phyloP scores from a whole-genome alignment of 2,113 vertebrate species.

The Andinoacara biseriatus region DNA sequence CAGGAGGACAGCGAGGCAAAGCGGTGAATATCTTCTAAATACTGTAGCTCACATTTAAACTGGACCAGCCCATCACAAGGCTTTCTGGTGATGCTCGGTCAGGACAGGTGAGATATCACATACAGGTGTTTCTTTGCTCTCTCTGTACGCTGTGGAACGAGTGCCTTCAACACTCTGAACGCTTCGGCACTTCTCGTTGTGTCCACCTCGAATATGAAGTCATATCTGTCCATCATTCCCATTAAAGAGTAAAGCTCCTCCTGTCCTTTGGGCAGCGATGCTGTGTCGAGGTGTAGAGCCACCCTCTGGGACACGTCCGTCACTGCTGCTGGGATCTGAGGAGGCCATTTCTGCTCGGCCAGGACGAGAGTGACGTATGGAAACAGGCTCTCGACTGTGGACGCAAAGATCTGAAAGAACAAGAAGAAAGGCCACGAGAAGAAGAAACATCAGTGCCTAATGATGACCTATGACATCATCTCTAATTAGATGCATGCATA shows the following conservation, averaged over 20 bases:
- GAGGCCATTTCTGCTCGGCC: constrained; percentile 49
- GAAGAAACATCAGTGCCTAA: neutral
- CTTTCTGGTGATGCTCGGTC: neutral
- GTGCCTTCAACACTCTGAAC: neutral
- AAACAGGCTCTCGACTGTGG: constrained; percentile 73
- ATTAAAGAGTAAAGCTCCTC: constrained; percentile 46
- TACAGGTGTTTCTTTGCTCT: constrained; percentile 71
- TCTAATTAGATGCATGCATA: neutral
- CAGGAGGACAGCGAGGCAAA: too few species aligned
- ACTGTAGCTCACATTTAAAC: neutral
- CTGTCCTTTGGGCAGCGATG: constrained; percentile 24
- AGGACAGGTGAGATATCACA: constrained; percentile 54
- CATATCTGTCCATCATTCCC: constrained; percentile 56
- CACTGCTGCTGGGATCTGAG: constrained; percentile 24
- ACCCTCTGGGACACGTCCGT: constrained; percentile 75
- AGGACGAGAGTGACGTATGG: constrained; percentile 80
- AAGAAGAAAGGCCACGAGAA: neutral
- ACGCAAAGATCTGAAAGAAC: constrained; percentile 68
- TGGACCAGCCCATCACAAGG: too few species aligned
- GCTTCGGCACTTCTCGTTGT: neutral
- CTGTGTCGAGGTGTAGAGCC: constrained; percentile 77
- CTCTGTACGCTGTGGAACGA: neutral
- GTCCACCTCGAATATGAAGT: constrained; percentile 69
- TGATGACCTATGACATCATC: neutral
- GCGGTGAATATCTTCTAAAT: neutral